Evolutionary conservation across 2,888 invertebrate species (phyloP).

Genomic region (Monochamus alternatus): DNA sequence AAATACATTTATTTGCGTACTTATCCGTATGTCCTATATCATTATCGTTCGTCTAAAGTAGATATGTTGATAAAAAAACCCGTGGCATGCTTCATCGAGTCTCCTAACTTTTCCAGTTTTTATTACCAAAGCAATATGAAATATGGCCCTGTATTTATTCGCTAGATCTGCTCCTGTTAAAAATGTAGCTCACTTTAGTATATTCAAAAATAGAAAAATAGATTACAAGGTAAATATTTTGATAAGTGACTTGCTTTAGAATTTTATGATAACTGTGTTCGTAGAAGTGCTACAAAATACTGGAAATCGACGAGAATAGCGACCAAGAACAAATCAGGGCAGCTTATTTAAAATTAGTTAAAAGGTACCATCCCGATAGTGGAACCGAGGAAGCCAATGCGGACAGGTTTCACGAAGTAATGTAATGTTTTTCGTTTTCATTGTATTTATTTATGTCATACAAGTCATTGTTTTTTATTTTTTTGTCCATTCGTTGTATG

Average conservation of each 20-base stretch:
- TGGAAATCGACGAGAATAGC: conserved; percentile 79
- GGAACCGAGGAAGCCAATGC: conserved; percentile 80
- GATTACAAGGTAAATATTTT: conserved; percentile 50
- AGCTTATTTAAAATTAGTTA: conserved; percentile 84
- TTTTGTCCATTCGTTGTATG: too few species aligned
- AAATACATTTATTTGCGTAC: neutral
- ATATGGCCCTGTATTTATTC: conserved; percentile 30
- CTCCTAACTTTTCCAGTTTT: neutral
- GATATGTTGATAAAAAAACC: conserved; percentile 14
- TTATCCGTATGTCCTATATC: neutral
- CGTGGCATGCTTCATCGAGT: neutral
- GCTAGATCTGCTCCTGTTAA: conserved; percentile 12
- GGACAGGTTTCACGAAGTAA: conserved; percentile 81
- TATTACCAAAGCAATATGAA: neutral
- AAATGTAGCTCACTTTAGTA: conserved; percentile 46
- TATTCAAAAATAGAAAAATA: conserved; percentile 44
- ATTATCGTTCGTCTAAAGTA: neutral
- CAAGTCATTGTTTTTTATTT: too few species aligned
- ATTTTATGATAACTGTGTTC: neutral
- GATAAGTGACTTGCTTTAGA: neutral
- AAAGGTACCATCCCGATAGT: conserved; percentile 90
- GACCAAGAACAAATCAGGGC: conserved; percentile 82
- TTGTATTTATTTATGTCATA: too few species aligned
- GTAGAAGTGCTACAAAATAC: conserved; percentile 76
- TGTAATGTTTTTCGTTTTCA: neutral